phyloP scores from a whole-genome alignment of 2,888 invertebrate species.

The Drosophila eohydei region DNA sequence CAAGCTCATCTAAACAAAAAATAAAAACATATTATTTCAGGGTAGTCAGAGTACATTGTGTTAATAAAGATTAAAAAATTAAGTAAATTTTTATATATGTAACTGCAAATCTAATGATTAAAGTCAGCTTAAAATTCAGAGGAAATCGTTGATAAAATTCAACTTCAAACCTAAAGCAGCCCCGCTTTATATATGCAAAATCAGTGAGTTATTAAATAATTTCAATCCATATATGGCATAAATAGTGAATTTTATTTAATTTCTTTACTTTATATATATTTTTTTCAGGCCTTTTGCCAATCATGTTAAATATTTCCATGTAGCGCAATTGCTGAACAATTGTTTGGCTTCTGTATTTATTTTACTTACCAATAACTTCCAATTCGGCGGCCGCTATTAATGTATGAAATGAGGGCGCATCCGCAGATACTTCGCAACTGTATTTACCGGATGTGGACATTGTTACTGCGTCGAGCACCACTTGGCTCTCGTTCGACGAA shows the following conservation, averaged over 20 bases:
- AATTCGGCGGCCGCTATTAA: conserved; percentile 84
- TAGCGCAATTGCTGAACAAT: conserved; percentile 14
- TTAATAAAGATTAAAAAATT: no score
- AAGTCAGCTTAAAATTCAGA: no score
- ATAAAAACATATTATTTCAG: not conserved
- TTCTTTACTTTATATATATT: not conserved
- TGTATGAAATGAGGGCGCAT: conserved; percentile 85
- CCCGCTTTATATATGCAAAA: not conserved
- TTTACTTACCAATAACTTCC: conserved; percentile 85
- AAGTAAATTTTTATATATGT: no score
- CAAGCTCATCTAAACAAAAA: not conserved
- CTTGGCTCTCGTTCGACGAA: conserved; percentile 84
- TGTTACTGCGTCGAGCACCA: conserved; percentile 83
- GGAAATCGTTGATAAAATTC: no score
- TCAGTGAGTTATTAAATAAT: not conserved
- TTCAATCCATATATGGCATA: not conserved
- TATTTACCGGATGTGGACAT: conserved; percentile 84
- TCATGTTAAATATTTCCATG: conserved; percentile 19
- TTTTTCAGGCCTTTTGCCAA: not conserved
- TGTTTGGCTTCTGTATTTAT: conserved; percentile 14
- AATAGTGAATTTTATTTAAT: not conserved
- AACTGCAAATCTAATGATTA: no score
- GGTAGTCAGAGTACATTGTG: no score
- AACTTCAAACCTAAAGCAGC: no score
- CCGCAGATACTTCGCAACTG: conserved; percentile 85